phyloP scores from a whole-genome alignment of 1,140 invertebrate species.

The Plodia interpunctella region DNA sequence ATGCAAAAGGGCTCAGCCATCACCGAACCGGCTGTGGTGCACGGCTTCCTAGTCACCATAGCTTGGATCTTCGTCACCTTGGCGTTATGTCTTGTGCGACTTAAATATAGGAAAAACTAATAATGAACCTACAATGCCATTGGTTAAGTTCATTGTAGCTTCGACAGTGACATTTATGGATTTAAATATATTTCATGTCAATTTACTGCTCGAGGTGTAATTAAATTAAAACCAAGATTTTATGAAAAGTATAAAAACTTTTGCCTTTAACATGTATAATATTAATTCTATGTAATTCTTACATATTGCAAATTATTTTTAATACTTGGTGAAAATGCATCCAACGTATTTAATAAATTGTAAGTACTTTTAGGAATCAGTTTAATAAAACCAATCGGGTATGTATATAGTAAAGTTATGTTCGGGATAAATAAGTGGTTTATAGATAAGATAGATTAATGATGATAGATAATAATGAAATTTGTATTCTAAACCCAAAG shows the following conservation, averaged over 20 bases:
- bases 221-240: too few relatives aligned
- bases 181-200: too few relatives aligned
- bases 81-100: slow-evolving; percentile 43
- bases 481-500: neutral
- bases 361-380: neutral
- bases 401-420: neutral
- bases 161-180: neutral
- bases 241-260: too few relatives aligned
- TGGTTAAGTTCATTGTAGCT: slow-evolving; percentile 7
- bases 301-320: too few relatives aligned
- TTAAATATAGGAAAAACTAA: slow-evolving; percentile 55
- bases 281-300: too few relatives aligned
- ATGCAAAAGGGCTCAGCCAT: slow-evolving; percentile 80
- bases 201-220: too few relatives aligned
- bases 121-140: neutral
- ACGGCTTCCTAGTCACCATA: slow-evolving; percentile 78
- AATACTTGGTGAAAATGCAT: too few relatives aligned
- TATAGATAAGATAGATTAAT: neutral
- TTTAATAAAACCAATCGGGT: neutral
- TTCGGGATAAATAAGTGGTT: neutral
- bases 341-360: too few relatives aligned
- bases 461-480: neutral
- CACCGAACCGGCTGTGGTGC: slow-evolving; percentile 76
- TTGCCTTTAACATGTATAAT: too few relatives aligned
- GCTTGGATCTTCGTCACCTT: slow-evolving; percentile 76